Percentiles rank a stretch among this genome's conserved stretches.
These are phyloP conservation scores for Hyposoter dolosus DNA, from an alignment of 2,888 invertebrate genomes.

Conservation along the genomic window DNA sequence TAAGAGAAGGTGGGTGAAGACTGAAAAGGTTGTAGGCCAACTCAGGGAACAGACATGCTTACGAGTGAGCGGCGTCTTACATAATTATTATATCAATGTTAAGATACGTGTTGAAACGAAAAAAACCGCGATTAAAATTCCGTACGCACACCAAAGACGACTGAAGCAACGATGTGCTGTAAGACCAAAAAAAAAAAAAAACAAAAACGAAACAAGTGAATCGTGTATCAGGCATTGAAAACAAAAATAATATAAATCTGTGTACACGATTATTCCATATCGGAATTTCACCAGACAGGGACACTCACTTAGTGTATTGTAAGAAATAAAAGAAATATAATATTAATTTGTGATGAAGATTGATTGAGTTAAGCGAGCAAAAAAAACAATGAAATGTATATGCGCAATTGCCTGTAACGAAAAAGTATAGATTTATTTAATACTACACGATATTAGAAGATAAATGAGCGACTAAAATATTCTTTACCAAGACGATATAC, in stretches of 20 bases:
- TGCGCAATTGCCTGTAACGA: slow-evolving; percentile 70
- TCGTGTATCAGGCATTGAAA: slow-evolving; percentile 62
- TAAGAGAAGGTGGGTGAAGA: slow-evolving; percentile 77
- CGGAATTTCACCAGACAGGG: slow-evolving; percentile 68
- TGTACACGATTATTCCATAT: slow-evolving; percentile 61
- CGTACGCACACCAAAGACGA: slow-evolving; percentile 80
- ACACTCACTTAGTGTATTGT: slow-evolving; percentile 54
- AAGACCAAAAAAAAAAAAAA: slow-evolving; percentile 76
- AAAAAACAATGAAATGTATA: slow-evolving; percentile 70
- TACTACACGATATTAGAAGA: slow-evolving; percentile 75
- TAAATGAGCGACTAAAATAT: slow-evolving; percentile 70
- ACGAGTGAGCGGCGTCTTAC: slow-evolving; percentile 72
- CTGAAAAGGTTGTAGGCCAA: slow-evolving; percentile 82
- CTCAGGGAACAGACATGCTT: slow-evolving; percentile 82
- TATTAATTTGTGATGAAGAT: slow-evolving; percentile 65
- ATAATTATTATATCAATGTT: slow-evolving; percentile 71
- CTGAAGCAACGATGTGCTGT: slow-evolving; percentile 80
- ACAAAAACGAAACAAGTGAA: slow-evolving; percentile 63
- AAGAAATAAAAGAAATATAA: slow-evolving; percentile 64
- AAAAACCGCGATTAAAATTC: slow-evolving; percentile 60
- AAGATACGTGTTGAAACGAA: slow-evolving; percentile 68
- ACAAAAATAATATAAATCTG: not conserved
- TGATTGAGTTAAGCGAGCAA: slow-evolving; percentile 56
- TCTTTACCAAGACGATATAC: slow-evolving; percentile 77
- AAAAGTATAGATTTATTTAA: slow-evolving; percentile 78